phyloP scores from a whole-genome alignment of 2,797 vertebrate genomes.

The Sebastes steindachneri region DNA sequence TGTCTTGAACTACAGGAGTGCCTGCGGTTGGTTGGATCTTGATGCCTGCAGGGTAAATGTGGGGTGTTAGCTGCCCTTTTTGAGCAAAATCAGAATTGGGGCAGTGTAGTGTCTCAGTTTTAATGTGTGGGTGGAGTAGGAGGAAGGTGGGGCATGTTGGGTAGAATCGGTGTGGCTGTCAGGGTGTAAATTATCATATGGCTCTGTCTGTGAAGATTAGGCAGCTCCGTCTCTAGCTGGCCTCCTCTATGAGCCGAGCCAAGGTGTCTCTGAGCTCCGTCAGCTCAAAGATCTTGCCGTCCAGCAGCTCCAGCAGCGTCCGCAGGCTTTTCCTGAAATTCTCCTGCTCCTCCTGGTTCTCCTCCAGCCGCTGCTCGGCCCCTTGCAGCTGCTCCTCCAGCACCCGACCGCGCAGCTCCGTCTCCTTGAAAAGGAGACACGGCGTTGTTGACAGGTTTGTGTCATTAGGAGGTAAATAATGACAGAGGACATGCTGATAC shows the following conservation, averaged over 20 bases:
- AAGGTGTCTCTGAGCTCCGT: conserved; percentile 97
- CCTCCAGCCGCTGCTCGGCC: conserved; percentile 95
- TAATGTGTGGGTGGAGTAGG: neutral
- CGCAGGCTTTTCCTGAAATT: conserved; percentile 97
- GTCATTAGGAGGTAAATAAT: neutral
- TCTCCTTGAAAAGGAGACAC: conserved; percentile 84
- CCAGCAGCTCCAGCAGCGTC: conserved; percentile 97
- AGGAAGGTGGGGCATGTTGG: neutral
- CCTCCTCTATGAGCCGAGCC: conserved; percentile 96
- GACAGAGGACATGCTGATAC: neutral
- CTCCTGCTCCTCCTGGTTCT: conserved; percentile 97
- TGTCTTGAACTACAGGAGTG: conserved; percentile 53
- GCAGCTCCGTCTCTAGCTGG: conserved; percentile 88
- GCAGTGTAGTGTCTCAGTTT: conserved; percentile 66
- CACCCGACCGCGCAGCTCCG: conserved; percentile 93
- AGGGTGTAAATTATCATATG: conserved; percentile 65
- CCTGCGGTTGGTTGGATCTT: conserved; percentile 41
- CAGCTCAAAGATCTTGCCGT: conserved; percentile 99
- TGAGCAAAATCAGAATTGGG: conserved; percentile 54
- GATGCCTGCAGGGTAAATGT: conserved; percentile 48
- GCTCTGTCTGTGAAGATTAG: conserved; percentile 65
- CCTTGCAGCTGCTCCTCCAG: conserved; percentile 94
- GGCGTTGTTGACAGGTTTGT: neutral
- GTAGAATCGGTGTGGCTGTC: conserved; percentile 9
- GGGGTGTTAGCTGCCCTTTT: conserved; percentile 67